Evolutionary conservation across 1,140 invertebrate species (phyloP).

Genomic region (Ptiloglossa arizonensis): DNA sequence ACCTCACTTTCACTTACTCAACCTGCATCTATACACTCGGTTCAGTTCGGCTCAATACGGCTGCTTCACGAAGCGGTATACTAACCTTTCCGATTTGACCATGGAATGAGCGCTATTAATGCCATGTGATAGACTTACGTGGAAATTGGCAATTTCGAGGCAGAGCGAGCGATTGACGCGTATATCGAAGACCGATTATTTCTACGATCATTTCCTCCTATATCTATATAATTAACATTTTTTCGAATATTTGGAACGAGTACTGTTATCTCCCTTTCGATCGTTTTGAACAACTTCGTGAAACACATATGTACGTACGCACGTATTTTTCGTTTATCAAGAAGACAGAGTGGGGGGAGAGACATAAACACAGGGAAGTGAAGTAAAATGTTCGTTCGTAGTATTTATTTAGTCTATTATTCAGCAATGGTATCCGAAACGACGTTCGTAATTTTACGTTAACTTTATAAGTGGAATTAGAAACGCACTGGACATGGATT

Average conservation of each 20-base stretch:
- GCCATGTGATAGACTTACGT: constrained; percentile 21
- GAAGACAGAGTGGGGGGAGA: neutral
- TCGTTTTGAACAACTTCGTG: neutral
- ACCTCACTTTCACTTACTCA: constrained; percentile 72
- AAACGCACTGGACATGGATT: neutral
- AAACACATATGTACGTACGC: neutral
- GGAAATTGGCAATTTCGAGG: neutral
- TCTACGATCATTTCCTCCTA: neutral
- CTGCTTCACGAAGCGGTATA: constrained; percentile 12
- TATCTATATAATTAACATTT: too few species aligned
- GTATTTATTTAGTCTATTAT: constrained; percentile 23
- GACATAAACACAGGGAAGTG: neutral
- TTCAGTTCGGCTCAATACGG: constrained; percentile 45
- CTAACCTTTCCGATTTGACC: constrained; percentile 50
- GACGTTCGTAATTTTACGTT: constrained; percentile 3
- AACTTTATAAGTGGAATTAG: constrained; percentile 19
- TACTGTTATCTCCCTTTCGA: neutral
- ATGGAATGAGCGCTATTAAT: constrained; percentile 28
- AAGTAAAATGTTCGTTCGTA: constrained; percentile 8
- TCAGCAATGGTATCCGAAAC: neutral
- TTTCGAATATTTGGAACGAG: neutral
- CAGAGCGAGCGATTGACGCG: neutral
- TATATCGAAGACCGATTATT: neutral
- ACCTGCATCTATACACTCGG: constrained; percentile 50
- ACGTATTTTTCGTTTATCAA: neutral